These are phyloP conservation scores for Ommatoiulus sabulosus DNA, from an alignment of 2,888 invertebrate genomes.

Conservation along the genomic window DNA sequence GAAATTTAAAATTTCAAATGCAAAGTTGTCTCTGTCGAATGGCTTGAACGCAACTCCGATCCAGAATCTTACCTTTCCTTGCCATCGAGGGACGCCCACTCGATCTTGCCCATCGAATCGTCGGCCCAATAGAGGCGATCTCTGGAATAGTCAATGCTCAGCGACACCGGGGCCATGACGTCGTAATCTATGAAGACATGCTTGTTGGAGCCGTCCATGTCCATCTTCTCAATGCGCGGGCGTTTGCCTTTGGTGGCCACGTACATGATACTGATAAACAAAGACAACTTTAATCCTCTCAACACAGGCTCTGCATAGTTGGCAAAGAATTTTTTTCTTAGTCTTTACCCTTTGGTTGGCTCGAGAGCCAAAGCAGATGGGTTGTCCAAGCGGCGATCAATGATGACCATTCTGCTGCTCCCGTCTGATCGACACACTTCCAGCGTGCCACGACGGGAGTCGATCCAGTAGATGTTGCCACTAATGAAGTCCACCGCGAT, in stretches of 20 bases:
- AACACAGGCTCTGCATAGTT: no score
- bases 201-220: conserved; percentile 76
- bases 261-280: conserved; percentile 75
- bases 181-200: conserved; percentile 61
- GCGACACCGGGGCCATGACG: conserved; percentile 57
- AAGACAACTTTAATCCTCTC: no score
- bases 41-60: no score
- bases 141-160: conserved; percentile 58
- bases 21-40: no score
- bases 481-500: conserved; percentile 78
- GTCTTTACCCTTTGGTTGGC: conserved; percentile 75
- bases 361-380: conserved; percentile 78
- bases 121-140: conserved; percentile 62
- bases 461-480: conserved; percentile 80
- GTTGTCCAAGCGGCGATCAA: conserved; percentile 70
- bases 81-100: conserved; percentile 58
- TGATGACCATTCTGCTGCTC: conserved; percentile 73
- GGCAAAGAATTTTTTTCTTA: no score
- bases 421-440: conserved; percentile 77
- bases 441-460: conserved; percentile 74
- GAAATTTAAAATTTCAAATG: no score
- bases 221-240: conserved; percentile 74
- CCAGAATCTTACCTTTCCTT: conserved; percentile 50
- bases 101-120: conserved; percentile 59
- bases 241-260: conserved; percentile 69